These are phyloP conservation scores for Psettodes erumei DNA, from an alignment of 2,113 vertebrate species.

Conservation along the genomic window DNA sequence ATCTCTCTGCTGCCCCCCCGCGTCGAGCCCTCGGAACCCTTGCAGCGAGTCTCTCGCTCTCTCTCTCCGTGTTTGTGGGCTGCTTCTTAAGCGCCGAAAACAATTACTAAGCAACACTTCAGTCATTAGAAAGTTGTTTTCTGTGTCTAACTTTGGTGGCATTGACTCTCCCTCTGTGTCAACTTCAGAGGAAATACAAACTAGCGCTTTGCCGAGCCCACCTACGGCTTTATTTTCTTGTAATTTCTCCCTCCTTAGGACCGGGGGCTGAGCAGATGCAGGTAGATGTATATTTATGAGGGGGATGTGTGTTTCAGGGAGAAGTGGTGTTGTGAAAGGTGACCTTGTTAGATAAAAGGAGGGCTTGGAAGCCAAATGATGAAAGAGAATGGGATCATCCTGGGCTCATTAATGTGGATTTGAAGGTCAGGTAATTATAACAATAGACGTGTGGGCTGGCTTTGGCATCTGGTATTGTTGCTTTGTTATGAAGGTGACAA, in stretches of 20 bases:
- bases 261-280: slow-evolving; percentile 74
- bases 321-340: slow-evolving; percentile 73
- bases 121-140: slow-evolving; percentile 27
- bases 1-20: slow-evolving; percentile 20
- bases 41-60: slow-evolving; percentile 24
- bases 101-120: slow-evolving; percentile 44
- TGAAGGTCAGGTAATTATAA: slow-evolving; percentile 83
- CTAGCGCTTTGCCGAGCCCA: slow-evolving; percentile 51
- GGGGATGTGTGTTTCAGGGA: slow-evolving; percentile 75
- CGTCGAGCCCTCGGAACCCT: slow-evolving; percentile 14
- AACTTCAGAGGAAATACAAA: slow-evolving; percentile 63
- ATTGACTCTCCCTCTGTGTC: slow-evolving; percentile 56
- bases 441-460: slow-evolving; percentile 75
- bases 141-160: slow-evolving; percentile 47
- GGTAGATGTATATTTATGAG: slow-evolving; percentile 80
- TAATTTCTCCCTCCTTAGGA: slow-evolving; percentile 59
- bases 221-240: slow-evolving; percentile 71
- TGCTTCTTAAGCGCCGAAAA: slow-evolving; percentile 41
- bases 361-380: slow-evolving; percentile 77
- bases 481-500: slow-evolving; percentile 76
- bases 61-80: slow-evolving; percentile 37
- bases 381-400: slow-evolving; percentile 80
- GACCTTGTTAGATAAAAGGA: slow-evolving; percentile 84
- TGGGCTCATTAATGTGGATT: slow-evolving; percentile 83
- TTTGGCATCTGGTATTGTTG: slow-evolving; percentile 81